Base-by-base conservation (phyloP, 1,140 invertebrate genomes). In the Himalopsyche phryganea region DNA sequence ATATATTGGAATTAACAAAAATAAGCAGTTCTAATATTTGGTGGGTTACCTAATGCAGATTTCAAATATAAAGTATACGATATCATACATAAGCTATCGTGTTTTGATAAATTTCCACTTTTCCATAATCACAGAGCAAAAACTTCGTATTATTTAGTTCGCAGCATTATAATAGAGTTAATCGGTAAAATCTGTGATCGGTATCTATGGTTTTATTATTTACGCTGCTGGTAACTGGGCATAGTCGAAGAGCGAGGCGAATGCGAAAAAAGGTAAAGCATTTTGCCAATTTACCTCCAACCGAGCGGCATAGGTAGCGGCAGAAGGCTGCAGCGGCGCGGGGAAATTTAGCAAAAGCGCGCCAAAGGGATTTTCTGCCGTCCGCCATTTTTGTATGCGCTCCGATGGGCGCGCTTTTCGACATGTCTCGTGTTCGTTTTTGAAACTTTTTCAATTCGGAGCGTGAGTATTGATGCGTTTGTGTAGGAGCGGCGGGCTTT, bases 271-370 rank as follows among this genome's bases (percentile, higher is more conserved):
- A 52, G 59, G 59, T 53, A 61, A 61, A 61, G 53, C 53, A 44
- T 61, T 61, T 56, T 61, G 53, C 59, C 59, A 61, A 61, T 61
- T 61, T 61, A 28, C 32, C 52, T 61, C 42, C 59, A 56, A 45
- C 59, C 59, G 50, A 57, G 60, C 54, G 52, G 23, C 23, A 28
- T 28, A 28, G 23, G 4, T 3, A 28, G 23, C 3, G 23, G 23
- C 55, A 42, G 20, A 45, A 48, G 13, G 44, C 32, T 14, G 33
- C 57, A 51, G 57, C 35, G 50, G 33, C 41, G 56, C 18, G 49
- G 42, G 35, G 28, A 38, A 48, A 28, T 20, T 19, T 41, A 38
- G 13, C 41, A 45, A 40, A 56, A 57, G 54, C 60, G 20, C 59
- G 46, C 54, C 49, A 57, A 61, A 58, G 44, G 60, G 54, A 58